phyloP scores from a whole-genome alignment of 2,888 invertebrate genomes.

The Ametastegia equiseti region DNA sequence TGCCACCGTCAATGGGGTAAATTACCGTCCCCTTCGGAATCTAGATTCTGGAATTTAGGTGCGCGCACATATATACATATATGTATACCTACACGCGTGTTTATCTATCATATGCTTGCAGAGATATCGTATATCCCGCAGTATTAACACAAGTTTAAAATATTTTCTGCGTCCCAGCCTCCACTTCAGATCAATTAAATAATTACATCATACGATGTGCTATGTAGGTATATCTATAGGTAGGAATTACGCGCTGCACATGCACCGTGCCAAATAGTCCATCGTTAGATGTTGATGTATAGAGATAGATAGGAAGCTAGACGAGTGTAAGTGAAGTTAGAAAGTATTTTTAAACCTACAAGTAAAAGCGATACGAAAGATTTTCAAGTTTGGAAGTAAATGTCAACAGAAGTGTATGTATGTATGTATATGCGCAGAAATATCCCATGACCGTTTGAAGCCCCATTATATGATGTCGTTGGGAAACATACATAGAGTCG shows the following conservation, averaged over 20 bases:
- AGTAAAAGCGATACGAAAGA: neutral
- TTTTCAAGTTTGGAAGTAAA: neutral
- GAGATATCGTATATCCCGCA: neutral
- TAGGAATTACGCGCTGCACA: neutral
- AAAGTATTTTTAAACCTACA: neutral
- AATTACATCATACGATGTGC: constrained; percentile 1
- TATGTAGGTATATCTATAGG: neutral
- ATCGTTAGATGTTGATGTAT: neutral
- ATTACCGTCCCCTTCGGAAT: neutral
- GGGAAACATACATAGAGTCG: neutral
- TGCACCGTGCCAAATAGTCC: constrained; percentile 14
- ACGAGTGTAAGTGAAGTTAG: too few relatives aligned
- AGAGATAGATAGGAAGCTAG: neutral
- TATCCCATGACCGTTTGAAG: neutral
- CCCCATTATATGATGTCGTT: neutral
- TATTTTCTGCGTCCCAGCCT: neutral
- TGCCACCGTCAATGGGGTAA: neutral
- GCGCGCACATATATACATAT: neutral
- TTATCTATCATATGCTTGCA: too few relatives aligned
- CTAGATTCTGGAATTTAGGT: constrained; percentile 6
- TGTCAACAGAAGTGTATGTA: neutral
- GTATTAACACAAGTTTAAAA: neutral
- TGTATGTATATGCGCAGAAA: neutral
- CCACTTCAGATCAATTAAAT: constrained; percentile 20
- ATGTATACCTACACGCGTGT: neutral